Evolutionary conservation across 2,888 invertebrate genomes (phyloP), one percentile per base, ranked within the genome.

Genomic region (Drosophila percnosoma): DNA sequence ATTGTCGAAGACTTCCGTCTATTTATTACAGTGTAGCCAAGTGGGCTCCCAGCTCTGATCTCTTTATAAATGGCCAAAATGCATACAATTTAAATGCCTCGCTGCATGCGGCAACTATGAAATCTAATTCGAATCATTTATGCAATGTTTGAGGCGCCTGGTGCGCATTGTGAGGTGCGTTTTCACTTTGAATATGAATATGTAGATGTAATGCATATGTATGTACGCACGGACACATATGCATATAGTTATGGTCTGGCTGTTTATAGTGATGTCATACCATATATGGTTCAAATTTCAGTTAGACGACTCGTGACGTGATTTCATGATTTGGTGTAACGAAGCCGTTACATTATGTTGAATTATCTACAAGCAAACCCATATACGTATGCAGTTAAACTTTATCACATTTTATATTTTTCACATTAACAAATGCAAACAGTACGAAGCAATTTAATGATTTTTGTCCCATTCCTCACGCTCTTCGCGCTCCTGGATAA

Each of bases 401-500:
- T 13, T 55, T 4, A 18, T 2, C 53, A 18, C 24, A 27, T 55
- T 34, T 0, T 24, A 33, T 54, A 33, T 54, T 36, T 36, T 24
- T 11, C 11, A 13, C 24, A 18, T 36, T 24, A 10, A 34, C 21
- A 13, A 31, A 53, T 21, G 13, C 10, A 53, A 33, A 31, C 2
- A 7, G n/a, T 21, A 7, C 21, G 13, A 15, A 15, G 2, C 4
- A 24, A 27, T 24, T 54, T 38, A 38, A 55, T 55, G 54, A 38
- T 27, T 27, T 27, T 38, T 27, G 36, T 55, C 38, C 98, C 98
- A 98, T 66, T 95, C 94, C 88, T 96, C 95, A 61, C 94, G 95
- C 92, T 98, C 98, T 87, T 94, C 92, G 67, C 95, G 94, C 93
- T 99, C 99, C 81, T 94, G 95, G 78, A 94, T 93, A 0, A 99